Conservation (phyloP, 2,888 invertebrate species). For the Cotesia congregata region DNA sequence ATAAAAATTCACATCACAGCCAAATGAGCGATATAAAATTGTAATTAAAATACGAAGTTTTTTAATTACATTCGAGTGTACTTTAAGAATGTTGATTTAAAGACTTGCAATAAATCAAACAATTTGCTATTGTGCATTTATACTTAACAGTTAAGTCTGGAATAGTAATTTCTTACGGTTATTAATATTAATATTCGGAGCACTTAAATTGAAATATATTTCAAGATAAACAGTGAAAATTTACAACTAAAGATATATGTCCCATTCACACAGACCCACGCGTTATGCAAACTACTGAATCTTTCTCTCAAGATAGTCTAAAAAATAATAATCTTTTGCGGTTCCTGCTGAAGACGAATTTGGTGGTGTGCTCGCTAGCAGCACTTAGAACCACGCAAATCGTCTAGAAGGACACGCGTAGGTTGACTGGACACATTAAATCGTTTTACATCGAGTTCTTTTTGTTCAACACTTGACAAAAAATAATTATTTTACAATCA, state of each 20-base stretch:
- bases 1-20: conserved; percentile 18
- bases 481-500: background rate
- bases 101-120: background rate
- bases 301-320: background rate
- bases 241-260: conserved; percentile 6
- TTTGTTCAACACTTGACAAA: conserved; percentile 1
- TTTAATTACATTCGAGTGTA: background rate
- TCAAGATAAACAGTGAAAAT: background rate
- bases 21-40: conserved; percentile 7
- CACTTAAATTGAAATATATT: background rate
- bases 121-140: background rate
- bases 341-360: conserved; percentile 45
- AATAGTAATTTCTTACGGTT: too few relatives aligned
- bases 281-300: conserved; percentile 45
- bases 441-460: conserved; percentile 13
- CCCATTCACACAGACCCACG: conserved; percentile 34
- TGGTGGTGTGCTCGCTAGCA: conserved; percentile 36
- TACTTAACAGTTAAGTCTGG: background rate
- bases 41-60: background rate
- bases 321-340: conserved; percentile 33
- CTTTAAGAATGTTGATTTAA: background rate
- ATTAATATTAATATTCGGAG: too few relatives aligned
- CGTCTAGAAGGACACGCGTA: conserved; percentile 43
- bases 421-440: conserved; percentile 43
- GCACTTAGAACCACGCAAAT: conserved; percentile 17